Evolutionary conservation across 92 coral and sea anemone genomes (phyloP).

Genomic region (Phenganax stokvisi): DNA sequence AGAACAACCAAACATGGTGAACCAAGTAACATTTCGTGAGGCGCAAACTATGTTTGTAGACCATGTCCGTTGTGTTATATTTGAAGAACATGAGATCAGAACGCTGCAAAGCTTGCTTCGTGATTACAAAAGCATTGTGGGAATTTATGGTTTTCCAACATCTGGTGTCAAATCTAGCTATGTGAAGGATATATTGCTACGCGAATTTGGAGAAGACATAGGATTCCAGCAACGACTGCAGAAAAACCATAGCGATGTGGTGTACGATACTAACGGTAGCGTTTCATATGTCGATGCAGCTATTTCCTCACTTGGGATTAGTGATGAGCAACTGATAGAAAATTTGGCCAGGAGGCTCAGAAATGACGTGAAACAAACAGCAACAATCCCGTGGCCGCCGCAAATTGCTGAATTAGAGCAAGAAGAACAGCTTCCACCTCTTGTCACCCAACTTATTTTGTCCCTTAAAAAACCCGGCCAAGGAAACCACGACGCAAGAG

Average conservation of each 20-base stretch:
- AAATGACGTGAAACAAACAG: conserved; percentile 4
- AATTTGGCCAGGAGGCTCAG: conserved; percentile 18
- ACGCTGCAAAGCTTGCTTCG: conserved; percentile 27
- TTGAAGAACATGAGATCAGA: conserved; percentile 29
- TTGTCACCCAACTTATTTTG: neutral
- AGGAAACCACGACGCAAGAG: neutral
- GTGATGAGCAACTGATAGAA: conserved; percentile 21
- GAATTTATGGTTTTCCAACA: conserved; percentile 14
- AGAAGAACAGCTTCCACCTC: conserved; percentile 1
- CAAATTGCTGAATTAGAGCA: conserved; percentile 25
- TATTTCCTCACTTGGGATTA: conserved; percentile 6
- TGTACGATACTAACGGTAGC: neutral
- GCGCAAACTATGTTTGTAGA: conserved; percentile 29
- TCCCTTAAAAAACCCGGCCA: conserved; percentile 10
- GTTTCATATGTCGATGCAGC: conserved; percentile 5
- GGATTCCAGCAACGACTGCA: neutral
- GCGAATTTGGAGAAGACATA: neutral
- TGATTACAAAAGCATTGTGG: conserved; percentile 18
- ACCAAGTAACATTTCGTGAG: conserved; percentile 19
- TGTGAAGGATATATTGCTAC: conserved; percentile 20
- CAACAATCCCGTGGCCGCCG: conserved; percentile 19
- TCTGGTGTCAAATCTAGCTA: conserved; percentile 32
- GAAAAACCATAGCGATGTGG: conserved; percentile 21
- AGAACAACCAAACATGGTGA: neutral
- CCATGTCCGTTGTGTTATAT: conserved; percentile 18